Evolutionary conservation across 2,797 vertebrate species (phyloP).

Genomic region (Tenualosa ilisha): DNA sequence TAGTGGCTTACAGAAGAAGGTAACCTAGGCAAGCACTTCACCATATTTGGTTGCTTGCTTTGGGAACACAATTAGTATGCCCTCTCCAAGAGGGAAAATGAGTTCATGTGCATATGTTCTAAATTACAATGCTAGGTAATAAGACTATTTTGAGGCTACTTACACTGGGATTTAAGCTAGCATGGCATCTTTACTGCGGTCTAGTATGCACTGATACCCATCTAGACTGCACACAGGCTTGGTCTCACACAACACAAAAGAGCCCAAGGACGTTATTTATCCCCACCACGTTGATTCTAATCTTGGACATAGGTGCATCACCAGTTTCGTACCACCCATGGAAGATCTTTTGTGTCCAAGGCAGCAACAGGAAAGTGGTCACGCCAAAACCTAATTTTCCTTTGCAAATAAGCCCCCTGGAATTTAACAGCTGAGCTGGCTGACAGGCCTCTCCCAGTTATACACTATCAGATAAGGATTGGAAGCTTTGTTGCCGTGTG

Average conservation of each 20-base stretch:
- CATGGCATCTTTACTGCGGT: not conserved
- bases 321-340: not conserved
- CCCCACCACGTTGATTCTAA: not conserved
- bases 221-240: constrained; percentile 23
- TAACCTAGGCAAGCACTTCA: not conserved
- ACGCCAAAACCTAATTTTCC: constrained; percentile 44
- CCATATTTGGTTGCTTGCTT: not conserved
- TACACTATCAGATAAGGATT: constrained; percentile 34
- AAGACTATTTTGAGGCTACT: not conserved
- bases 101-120: not conserved
- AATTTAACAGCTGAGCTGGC: constrained; percentile 33
- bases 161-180: not conserved
- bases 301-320: not conserved
- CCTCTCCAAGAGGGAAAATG: not conserved
- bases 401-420: constrained; percentile 35
- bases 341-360: constrained; percentile 27
- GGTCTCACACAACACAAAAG: not conserved
- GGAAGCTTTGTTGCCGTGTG: not conserved
- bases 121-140: not conserved
- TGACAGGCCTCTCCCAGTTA: constrained; percentile 27
- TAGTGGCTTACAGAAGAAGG: not conserved
- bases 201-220: not conserved
- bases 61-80: not conserved
- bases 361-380: constrained; percentile 52
- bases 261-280: not conserved